phyloP scores from a whole-genome alignment of 1,140 invertebrate genomes.

The Coptotermes formosanus region DNA sequence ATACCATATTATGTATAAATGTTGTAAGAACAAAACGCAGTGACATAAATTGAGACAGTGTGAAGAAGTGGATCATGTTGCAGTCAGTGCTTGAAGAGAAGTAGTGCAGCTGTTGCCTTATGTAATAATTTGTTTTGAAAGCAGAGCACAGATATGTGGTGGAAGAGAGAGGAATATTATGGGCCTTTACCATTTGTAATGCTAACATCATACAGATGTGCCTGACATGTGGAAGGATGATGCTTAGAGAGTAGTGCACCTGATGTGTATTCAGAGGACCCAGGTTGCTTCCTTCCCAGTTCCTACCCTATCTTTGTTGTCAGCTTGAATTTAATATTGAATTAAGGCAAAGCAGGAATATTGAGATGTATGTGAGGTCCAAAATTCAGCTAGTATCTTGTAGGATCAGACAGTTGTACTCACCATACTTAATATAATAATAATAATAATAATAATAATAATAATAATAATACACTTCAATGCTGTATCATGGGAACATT shows the following conservation, averaged over 20 bases:
- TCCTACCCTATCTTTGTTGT: background rate
- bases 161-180: slow-evolving; percentile 10
- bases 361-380: background rate
- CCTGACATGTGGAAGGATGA: background rate
- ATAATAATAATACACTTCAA: too few species aligned
- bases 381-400: too few species aligned
- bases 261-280: slow-evolving; percentile 17
- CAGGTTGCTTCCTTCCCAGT: background rate
- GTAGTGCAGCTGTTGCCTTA: background rate
- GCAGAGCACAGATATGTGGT: background rate
- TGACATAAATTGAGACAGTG: background rate
- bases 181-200: background rate
- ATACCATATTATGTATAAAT: background rate
- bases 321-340: background rate
- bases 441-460: too few species aligned
- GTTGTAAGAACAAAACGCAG: background rate
- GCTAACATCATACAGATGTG: background rate
- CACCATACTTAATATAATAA: too few species aligned
- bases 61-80: slow-evolving; percentile 11
- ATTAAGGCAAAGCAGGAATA: slow-evolving; percentile 4
- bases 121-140: slow-evolving; percentile 6
- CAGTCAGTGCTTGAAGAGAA: background rate
- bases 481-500: too few species aligned
- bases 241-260: slow-evolving; percentile 2
- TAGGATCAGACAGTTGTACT: too few species aligned